Percentiles rank a stretch among this genome's conserved stretches.
These are phyloP conservation scores for Tylochromis polylepis DNA, from an alignment of 2,113 vertebrate species.

Conservation along the genomic window DNA sequence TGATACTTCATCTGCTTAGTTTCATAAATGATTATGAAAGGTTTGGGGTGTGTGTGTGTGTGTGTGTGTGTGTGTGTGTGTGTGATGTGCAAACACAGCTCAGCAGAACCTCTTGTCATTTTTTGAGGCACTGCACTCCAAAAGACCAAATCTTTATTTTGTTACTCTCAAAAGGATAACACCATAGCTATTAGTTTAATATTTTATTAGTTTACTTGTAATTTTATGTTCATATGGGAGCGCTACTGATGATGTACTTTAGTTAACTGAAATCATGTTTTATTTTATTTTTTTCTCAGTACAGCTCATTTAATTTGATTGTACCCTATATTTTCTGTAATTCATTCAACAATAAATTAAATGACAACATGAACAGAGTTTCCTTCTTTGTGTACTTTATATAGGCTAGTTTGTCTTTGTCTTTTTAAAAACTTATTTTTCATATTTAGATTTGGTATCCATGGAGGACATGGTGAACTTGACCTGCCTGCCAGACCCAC, in stretches of 20 bases:
- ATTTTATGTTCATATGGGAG: slow-evolving; percentile 74
- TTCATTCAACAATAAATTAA: slow-evolving; percentile 88
- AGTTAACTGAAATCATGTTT: slow-evolving; percentile 76
- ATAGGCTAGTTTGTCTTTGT: not conserved
- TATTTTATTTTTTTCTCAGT: slow-evolving; percentile 65
- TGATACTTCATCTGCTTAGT: not conserved
- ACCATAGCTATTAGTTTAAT: slow-evolving; percentile 64
- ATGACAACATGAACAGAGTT: slow-evolving; percentile 57
- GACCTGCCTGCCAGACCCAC: not conserved
- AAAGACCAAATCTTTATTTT: slow-evolving; percentile 81
- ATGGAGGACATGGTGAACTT: not conserved
- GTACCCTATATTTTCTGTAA: slow-evolving; percentile 89
- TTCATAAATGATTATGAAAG: not conserved
- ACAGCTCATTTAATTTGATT: slow-evolving; percentile 78
- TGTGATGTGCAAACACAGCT: slow-evolving; percentile 46
- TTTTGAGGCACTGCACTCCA: slow-evolving; percentile 52
- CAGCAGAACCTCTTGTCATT: slow-evolving; percentile 50
- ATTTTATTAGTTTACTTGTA: slow-evolving; percentile 70
- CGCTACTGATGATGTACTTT: slow-evolving; percentile 73
- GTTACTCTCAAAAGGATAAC: slow-evolving; percentile 67
- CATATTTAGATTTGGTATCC: not conserved
- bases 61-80: not conserved
- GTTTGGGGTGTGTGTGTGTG: not conserved
- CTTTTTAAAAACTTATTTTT: not conserved
- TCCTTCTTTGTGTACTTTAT: not conserved